phyloP scores from a whole-genome alignment of 2,888 invertebrate genomes.

The Phengaris alcon region DNA sequence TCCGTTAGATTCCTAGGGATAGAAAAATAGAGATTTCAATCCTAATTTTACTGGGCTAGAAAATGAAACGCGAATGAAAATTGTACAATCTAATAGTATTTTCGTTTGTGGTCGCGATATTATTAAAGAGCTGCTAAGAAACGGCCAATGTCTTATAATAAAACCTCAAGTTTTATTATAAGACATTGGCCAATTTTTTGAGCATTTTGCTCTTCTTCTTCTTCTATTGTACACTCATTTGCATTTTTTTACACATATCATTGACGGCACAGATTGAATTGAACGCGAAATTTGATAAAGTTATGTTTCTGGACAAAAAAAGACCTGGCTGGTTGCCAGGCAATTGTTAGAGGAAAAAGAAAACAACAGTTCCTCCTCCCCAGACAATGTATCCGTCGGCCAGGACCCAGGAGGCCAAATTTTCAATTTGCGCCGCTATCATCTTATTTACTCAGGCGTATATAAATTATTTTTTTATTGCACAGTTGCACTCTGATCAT shows the following conservation, averaged over 20 bases:
- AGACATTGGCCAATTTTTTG: no score
- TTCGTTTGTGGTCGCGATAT: no score
- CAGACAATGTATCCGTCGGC: conserved; percentile 43
- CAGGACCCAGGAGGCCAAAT: conserved; percentile 43
- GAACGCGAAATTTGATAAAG: conserved; percentile 21
- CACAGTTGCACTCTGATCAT: conserved; percentile 70
- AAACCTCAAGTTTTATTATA: no score
- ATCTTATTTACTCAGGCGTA: conserved; percentile 71
- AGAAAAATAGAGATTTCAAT: no score
- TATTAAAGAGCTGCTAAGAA: no score
- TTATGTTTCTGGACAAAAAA: conserved; percentile 11
- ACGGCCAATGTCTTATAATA: no score
- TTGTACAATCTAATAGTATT: no score
- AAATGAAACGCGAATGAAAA: no score
- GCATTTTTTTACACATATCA: background rate
- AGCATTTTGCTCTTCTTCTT: no score
- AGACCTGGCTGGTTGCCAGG: conserved; percentile 36
- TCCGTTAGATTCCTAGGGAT: no score
- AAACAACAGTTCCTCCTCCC: conserved; percentile 35
- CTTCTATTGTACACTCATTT: no score
- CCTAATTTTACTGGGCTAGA: no score
- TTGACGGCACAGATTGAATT: background rate
- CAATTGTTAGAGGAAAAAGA: conserved; percentile 39
- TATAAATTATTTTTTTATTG: conserved; percentile 78
- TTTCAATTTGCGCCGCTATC: conserved; percentile 57